Evolutionary conservation across 2,888 invertebrate genomes (phyloP), one percentile per base, ranked within the genome.

Genomic region (Leucoma salicis): DNA sequence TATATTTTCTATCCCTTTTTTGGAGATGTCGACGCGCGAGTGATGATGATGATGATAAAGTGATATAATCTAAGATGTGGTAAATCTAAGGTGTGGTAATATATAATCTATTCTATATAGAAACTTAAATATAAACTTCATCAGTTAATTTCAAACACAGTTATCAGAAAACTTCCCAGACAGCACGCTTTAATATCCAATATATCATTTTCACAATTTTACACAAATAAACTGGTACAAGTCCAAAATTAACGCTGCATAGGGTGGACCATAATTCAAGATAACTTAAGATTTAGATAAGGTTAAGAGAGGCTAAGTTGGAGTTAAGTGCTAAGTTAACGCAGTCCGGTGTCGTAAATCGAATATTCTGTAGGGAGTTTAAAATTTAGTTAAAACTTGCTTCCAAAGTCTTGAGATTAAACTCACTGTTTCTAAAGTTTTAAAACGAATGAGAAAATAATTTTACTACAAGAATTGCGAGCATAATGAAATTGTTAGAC

Each of bases 281-380:
- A 78, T 74, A 78, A 79, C 71, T 79, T 77, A 71, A 79, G 76
- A 79, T 82, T 82, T 74, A 74, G 75, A 66, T 70, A 70, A 66
- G 70, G 74, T 72, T 78, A 77, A 79, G 77, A 75, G 67, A 69
- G 66, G 72, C 63, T 74, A 79, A 80, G 73, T 75, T 74, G 59
- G 65, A 77, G 66, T 74, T 74, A 78, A 80, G 80, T 77, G 80
- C 72, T 65, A 73, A 80, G 77, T 78, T 77, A 53, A 40, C 59
- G 55, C 44, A 55, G 63, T 63, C 62, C 62, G 29, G 55, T 36
- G 45, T 44, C 43, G 45, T 49, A 54, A 59, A 63, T 62, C 63
- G 63, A 55, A 63, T 62, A 60, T 65, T 64, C 62, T 59, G 55
- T 57, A 45, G 51, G 46, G 58, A 53, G 57, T 64, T 67, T 64